phyloP scores from a whole-genome alignment of 2,797 vertebrate species.

The Eulemur rubriventer region DNA sequence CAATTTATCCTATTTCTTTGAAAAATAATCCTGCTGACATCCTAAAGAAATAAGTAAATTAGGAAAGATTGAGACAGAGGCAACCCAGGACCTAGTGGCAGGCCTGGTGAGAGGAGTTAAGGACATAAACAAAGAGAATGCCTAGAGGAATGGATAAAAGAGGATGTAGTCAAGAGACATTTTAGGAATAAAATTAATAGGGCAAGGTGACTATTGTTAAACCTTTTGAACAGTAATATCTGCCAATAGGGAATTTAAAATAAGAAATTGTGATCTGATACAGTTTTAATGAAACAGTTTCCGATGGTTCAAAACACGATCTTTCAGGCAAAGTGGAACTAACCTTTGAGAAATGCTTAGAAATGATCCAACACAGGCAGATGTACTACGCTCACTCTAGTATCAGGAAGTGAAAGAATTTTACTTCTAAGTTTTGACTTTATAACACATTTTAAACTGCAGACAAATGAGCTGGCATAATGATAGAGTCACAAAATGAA shows the following conservation, averaged over 20 bases:
- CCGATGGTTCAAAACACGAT: conserved; percentile 60
- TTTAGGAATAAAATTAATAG: conserved; percentile 40
- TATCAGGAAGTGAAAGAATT: conserved; percentile 77
- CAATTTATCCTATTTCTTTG: not conserved
- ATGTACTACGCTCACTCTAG: conserved; percentile 67
- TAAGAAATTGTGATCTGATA: conserved; percentile 49
- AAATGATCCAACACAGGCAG: conserved; percentile 78
- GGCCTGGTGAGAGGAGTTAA: not conserved
- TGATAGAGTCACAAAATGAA: conserved; percentile 57
- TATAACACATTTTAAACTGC: conserved; percentile 78
- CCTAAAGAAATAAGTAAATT: conserved; percentile 39
- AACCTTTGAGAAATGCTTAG: conserved; percentile 79
- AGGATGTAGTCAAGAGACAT: not conserved
- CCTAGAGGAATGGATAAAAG: not conserved
- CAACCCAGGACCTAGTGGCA: not conserved
- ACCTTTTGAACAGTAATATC: not conserved
- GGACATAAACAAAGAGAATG: not conserved
- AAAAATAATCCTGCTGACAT: not conserved
- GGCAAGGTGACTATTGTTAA: conserved; percentile 20
- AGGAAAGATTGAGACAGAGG: not conserved
- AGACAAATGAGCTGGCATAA: conserved; percentile 77
- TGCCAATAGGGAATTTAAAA: not conserved
- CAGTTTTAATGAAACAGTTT: conserved; percentile 60
- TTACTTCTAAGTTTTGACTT: conserved; percentile 77
- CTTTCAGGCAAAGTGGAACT: conserved; percentile 65